Evolutionary conservation across 2,888 invertebrate species (phyloP).

Genomic region (Tachystola acroxantha): DNA sequence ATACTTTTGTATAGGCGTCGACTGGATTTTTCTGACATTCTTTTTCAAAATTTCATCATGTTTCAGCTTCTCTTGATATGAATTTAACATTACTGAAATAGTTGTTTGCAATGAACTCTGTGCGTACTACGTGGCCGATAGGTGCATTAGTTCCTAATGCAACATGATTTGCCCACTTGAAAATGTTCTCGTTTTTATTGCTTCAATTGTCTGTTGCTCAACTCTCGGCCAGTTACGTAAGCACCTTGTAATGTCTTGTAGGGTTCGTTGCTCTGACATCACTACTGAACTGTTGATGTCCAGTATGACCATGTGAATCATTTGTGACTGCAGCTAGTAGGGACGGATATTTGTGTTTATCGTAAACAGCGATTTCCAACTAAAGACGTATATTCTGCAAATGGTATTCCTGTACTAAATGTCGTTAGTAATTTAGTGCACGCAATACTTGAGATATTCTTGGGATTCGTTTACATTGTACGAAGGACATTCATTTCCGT

Average conservation of each 20-base stretch:
- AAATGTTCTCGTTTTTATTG: constrained; percentile 63
- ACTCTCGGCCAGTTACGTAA: constrained; percentile 55
- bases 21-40: constrained; percentile 27
- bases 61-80: constrained; percentile 22
- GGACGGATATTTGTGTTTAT: background rate
- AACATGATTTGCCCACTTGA: constrained; percentile 50
- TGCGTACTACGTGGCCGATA: background rate
- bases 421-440: background rate
- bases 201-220: constrained; percentile 67
- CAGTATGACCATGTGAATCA: background rate
- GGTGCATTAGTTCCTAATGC: constrained; percentile 38
- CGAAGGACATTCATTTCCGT: too few relatives aligned
- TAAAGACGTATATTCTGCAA: background rate
- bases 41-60: constrained; percentile 35
- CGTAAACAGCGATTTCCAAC: background rate
- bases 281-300: constrained; percentile 5
- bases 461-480: too few relatives aligned
- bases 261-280: constrained; percentile 55
- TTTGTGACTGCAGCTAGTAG: background rate
- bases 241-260: constrained; percentile 47
- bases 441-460: background rate
- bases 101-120: background rate
- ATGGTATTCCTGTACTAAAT: constrained; percentile 2
- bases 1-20: constrained; percentile 49
- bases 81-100: background rate